These are phyloP conservation scores for Mionectes macconnelli DNA, from an alignment of 2,113 vertebrate species.

Conservation along the genomic window DNA sequence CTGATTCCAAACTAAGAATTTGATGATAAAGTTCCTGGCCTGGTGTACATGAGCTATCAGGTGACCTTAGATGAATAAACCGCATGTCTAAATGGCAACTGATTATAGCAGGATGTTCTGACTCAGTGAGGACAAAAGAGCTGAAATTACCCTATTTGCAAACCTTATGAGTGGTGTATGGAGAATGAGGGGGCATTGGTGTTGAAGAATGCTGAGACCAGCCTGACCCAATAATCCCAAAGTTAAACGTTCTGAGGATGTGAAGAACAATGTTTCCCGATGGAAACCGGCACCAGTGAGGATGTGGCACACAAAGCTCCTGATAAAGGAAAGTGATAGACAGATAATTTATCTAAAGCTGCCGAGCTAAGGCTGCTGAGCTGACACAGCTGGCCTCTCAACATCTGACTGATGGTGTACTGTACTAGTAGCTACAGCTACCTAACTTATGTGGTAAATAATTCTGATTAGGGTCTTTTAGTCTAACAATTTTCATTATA, in stretches of 20 bases:
- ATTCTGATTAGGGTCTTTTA: neutral
- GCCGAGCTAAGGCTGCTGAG: neutral
- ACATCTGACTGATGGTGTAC: neutral
- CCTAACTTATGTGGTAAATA: neutral
- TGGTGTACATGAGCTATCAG: neutral
- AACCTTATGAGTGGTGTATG: neutral
- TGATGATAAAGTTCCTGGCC: neutral
- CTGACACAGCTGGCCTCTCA: neutral
- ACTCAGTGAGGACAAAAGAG: neutral
- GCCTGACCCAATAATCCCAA: neutral
- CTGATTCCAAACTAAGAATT: neutral
- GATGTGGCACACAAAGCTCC: neutral
- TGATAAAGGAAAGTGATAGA: neutral
- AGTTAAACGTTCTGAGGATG: neutral
- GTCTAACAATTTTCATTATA: neutral
- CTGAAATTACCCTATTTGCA: neutral
- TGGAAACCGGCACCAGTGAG: neutral
- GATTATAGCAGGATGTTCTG: neutral
- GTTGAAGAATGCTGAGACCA: fast-evolving
- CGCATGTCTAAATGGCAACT: neutral
- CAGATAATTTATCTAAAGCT: neutral
- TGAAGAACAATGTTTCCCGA: neutral
- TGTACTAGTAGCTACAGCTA: neutral
- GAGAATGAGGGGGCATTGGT: neutral
- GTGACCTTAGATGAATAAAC: neutral